These are phyloP conservation scores for Pandemis cinnamomeana DNA, from an alignment of 2,888 invertebrate genomes.

Conservation along the genomic window DNA sequence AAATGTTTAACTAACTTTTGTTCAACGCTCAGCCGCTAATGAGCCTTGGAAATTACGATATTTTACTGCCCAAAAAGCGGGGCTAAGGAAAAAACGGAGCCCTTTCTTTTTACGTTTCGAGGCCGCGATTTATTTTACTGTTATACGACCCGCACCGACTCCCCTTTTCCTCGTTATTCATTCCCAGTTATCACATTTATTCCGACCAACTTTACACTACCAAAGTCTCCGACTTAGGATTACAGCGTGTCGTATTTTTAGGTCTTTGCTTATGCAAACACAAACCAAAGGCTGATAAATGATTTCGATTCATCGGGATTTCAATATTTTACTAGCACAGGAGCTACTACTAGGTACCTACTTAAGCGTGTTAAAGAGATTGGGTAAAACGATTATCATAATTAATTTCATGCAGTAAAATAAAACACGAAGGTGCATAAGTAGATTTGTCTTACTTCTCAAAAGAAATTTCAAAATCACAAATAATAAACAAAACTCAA, in stretches of 20 bases:
- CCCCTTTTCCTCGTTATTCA: slow-evolving; percentile 41
- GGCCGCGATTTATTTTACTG: slow-evolving; percentile 42
- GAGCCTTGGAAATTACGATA: slow-evolving; percentile 29
- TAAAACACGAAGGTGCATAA: neutral
- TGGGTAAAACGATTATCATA: neutral
- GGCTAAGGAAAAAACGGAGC: slow-evolving; percentile 20
- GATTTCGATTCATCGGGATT: neutral
- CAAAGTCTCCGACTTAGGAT: neutral
- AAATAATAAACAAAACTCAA: slow-evolving; percentile 2
- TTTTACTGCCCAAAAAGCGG: slow-evolving; percentile 11
- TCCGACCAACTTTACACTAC: slow-evolving; percentile 25
- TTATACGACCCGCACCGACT: slow-evolving; percentile 34
- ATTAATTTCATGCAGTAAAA: neutral
- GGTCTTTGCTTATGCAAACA: neutral
- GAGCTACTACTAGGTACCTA: neutral
- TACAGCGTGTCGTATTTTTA: slow-evolving; percentile 1
- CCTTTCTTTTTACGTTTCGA: slow-evolving; percentile 36
- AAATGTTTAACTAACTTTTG: slow-evolving; percentile 28
- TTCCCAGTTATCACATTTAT: slow-evolving; percentile 40
- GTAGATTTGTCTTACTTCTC: neutral
- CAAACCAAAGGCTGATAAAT: neutral
- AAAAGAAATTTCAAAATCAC: neutral
- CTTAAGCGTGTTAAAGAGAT: neutral
- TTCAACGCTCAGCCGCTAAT: slow-evolving; percentile 30
- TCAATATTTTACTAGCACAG: neutral